These are phyloP conservation scores for Eubucco bourcierii DNA, from an alignment of 2,113 vertebrate species.

Conservation along the genomic window DNA sequence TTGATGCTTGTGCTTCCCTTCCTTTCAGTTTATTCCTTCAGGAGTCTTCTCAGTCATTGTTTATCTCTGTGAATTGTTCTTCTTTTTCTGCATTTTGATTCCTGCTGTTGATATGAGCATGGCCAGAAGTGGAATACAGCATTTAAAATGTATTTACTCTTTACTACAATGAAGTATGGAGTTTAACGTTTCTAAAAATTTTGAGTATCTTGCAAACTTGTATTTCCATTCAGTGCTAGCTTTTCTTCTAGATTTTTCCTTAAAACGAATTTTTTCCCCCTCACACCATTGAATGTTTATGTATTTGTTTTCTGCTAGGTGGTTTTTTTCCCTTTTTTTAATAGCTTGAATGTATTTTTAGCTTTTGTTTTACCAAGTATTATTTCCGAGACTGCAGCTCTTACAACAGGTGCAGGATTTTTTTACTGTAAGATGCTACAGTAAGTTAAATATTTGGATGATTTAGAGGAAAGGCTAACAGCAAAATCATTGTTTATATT, in stretches of 20 bases:
- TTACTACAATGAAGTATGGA: background rate
- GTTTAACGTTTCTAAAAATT: background rate
- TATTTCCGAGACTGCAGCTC: background rate
- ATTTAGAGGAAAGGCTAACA: background rate
- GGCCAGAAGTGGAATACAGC: background rate
- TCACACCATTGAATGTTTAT: background rate
- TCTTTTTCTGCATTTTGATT: background rate
- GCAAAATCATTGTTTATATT: conserved; percentile 4
- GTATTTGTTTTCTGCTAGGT: background rate
- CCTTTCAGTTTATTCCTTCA: background rate
- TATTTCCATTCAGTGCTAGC: background rate
- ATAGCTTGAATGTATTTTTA: conserved; percentile 9
- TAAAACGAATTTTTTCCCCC: background rate
- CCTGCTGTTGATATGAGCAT: background rate
- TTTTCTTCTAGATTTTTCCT: background rate
- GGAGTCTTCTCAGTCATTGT: background rate
- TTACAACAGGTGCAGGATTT: background rate
- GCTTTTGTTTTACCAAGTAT: background rate
- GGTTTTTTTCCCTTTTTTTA: background rate
- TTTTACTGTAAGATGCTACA: background rate
- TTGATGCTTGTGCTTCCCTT: background rate
- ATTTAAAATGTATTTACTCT: background rate
- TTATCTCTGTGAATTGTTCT: background rate
- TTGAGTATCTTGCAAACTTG: background rate
- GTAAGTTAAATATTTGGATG: conserved; percentile 25